phyloP scores from a whole-genome alignment of 2,888 invertebrate genomes.

The Sclerodermus sp. region DNA sequence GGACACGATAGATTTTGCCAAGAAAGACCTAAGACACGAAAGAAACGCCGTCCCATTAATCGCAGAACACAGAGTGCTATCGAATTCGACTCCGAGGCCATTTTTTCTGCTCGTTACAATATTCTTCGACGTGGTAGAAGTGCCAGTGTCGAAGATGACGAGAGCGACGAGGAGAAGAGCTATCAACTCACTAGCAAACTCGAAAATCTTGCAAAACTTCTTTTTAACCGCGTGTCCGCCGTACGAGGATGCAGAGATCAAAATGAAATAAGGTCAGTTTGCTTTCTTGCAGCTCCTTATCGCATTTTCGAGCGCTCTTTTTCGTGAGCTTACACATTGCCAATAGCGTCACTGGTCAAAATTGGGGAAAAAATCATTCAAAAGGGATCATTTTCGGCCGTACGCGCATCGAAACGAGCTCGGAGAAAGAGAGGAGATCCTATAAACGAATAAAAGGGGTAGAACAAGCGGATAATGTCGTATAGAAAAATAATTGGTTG shows the following conservation, averaged over 20 bases:
- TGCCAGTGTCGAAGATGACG: constrained; percentile 67
- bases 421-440: too few species aligned
- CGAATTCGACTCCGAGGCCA: constrained; percentile 50
- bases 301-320: too few species aligned
- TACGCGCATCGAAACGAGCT: too few species aligned
- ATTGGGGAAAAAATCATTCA: not conserved
- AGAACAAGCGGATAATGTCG: too few species aligned
- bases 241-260: constrained; percentile 47
- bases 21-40: constrained; percentile 63
- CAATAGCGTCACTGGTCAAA: too few species aligned
- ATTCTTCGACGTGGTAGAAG: constrained; percentile 60
- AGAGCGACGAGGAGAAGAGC: constrained; percentile 60
- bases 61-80: constrained; percentile 54
- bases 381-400: not conserved
- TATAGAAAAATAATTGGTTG: too few species aligned
- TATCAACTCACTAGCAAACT: constrained; percentile 72
- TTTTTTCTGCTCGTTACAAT: constrained; percentile 44
- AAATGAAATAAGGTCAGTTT: constrained; percentile 29
- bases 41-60: constrained; percentile 49
- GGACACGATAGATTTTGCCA: constrained; percentile 83
- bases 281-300: too few species aligned
- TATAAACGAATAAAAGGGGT: too few species aligned
- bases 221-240: constrained; percentile 62
- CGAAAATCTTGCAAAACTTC: constrained; percentile 74
- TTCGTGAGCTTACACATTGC: too few species aligned